A percentile compares a stretch with the other conserved stretches of the same genome.
These are phyloP conservation scores for Hippoglossus stenolepis DNA, from an alignment of 2,113 vertebrate species.

Conservation along the genomic window DNA sequence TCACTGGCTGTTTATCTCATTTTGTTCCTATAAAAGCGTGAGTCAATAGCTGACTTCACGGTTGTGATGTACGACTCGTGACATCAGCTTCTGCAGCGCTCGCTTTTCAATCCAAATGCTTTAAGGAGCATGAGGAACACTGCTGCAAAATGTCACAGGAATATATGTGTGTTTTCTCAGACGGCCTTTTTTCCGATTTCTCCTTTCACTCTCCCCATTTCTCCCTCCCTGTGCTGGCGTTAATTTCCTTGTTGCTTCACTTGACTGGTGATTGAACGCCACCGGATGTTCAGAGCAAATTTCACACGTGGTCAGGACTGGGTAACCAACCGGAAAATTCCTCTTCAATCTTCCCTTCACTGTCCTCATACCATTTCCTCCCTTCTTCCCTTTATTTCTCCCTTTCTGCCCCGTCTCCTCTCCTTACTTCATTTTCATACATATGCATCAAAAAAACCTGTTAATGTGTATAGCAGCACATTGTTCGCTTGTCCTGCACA, in stretches of 20 bases:
- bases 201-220: conserved; percentile 10
- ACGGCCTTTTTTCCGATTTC: not conserved
- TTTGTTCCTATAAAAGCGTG: not conserved
- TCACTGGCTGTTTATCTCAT: not conserved
- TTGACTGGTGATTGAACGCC: conserved; percentile 67
- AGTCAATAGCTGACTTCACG: not conserved
- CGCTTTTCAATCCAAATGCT: not conserved
- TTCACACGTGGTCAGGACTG: conserved; percentile 69
- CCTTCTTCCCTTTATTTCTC: conserved; percentile 1
- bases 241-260: conserved; percentile 60
- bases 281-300: conserved; percentile 69
- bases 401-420: not conserved
- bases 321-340: conserved; percentile 71
- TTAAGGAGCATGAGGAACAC: not conserved
- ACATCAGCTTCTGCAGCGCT: not conserved
- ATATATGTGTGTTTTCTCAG: not conserved
- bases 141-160: not conserved
- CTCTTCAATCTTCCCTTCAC: conserved; percentile 62
- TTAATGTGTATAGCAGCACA: conserved; percentile 16
- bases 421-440: not conserved
- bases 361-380: conserved; percentile 54
- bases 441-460: not conserved
- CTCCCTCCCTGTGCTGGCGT: conserved; percentile 20
- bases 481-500: conserved; percentile 11
- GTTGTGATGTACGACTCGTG: not conserved